Conservation (phyloP, 1,140 invertebrate genomes). For the Gerris buenoi region DNA sequence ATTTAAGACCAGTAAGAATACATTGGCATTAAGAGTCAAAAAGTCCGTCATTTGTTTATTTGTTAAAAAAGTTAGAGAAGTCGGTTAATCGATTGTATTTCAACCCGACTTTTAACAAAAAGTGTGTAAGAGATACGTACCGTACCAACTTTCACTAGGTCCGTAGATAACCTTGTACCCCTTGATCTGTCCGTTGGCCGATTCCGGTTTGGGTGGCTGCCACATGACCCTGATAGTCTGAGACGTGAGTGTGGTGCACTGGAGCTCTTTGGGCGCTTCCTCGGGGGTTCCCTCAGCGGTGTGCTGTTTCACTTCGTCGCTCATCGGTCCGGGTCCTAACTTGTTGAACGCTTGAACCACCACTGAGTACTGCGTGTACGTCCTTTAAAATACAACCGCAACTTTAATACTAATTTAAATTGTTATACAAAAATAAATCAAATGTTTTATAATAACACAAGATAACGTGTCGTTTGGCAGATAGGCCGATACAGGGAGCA, state of each 20-base stretch:
- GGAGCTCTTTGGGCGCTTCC: constrained; percentile 78
- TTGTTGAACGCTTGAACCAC: constrained; percentile 92
- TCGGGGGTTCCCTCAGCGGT: constrained; percentile 86
- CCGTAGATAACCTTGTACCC: constrained; percentile 93
- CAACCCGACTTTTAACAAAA: no score
- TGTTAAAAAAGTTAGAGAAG: no score
- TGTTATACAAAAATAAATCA: no score
- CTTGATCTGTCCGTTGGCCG: constrained; percentile 87
- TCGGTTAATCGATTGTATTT: no score
- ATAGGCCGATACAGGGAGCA: no score
- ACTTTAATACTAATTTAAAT: no score
- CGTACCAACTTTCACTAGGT: constrained; percentile 78
- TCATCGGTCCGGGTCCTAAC: constrained; percentile 79
- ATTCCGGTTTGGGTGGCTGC: constrained; percentile 74
- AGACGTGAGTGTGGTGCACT: constrained; percentile 78
- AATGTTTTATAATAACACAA: no score
- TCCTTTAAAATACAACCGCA: constrained; percentile 44
- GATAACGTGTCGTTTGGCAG: no score
- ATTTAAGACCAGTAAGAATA: no score
- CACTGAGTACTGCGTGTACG: constrained; percentile 87
- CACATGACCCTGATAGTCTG: constrained; percentile 86
- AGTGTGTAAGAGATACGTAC: constrained; percentile 34
- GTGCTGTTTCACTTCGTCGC: constrained; percentile 73
- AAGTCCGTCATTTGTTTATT: no score
- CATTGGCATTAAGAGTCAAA: no score